These are phyloP conservation scores for Halichoeres trimaculatus DNA, from an alignment of 2,113 vertebrate species.

Conservation along the genomic window DNA sequence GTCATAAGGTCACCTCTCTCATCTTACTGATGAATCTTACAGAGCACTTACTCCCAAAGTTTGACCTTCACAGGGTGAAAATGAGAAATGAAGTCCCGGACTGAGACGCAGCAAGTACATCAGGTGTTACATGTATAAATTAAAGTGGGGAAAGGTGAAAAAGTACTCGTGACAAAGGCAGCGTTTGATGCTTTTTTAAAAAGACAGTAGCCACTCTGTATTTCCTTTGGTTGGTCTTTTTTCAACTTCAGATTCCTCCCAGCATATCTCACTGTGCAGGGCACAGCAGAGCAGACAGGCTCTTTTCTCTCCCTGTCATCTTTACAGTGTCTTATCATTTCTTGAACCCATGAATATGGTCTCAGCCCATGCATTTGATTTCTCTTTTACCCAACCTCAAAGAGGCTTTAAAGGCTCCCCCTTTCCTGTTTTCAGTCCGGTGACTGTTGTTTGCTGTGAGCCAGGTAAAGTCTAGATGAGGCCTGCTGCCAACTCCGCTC, in stretches of 20 bases:
- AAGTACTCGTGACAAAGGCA: neutral
- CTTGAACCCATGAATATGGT: slow-evolving; percentile 15
- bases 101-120: neutral
- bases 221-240: neutral
- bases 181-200: neutral
- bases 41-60: neutral
- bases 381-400: slow-evolving; percentile 17
- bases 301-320: neutral
- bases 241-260: neutral
- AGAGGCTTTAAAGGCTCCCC: slow-evolving; percentile 21
- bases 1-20: neutral
- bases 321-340: neutral
- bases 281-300: neutral
- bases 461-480: slow-evolving; percentile 32
- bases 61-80: neutral
- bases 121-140: neutral
- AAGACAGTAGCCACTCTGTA: neutral
- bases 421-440: neutral
- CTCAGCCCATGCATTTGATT: slow-evolving; percentile 16
- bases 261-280: neutral
- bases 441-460: slow-evolving; percentile 28
- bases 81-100: neutral
- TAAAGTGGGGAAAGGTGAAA: neutral
- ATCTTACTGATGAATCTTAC: neutral
- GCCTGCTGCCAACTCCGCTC: slow-evolving; percentile 45